These are phyloP conservation scores for Mylabris phalerata DNA, from an alignment of 1,140 invertebrate genomes.

Conservation along the genomic window DNA sequence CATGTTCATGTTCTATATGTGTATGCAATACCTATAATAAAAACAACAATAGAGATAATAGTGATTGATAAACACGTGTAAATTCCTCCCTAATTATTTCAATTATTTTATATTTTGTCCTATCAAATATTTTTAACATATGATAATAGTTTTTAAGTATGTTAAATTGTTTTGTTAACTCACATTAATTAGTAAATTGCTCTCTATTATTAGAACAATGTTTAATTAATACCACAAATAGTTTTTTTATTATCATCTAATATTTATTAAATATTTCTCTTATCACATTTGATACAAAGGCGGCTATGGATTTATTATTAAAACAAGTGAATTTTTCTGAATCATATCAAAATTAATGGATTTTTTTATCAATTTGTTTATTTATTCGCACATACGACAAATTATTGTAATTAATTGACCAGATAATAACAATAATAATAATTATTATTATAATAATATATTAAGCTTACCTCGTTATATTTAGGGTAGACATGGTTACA, in stretches of 20 bases:
- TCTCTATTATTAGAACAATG: no score
- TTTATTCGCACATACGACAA: not conserved
- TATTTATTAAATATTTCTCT: not conserved
- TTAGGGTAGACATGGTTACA: constrained; percentile 26
- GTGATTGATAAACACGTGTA: not conserved
- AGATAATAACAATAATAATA: not conserved
- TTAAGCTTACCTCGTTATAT: constrained; percentile 22
- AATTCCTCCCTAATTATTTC: constrained; percentile 2
- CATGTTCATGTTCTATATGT: constrained; percentile 68
- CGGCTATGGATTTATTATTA: not conserved
- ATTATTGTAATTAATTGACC: not conserved
- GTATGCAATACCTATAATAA: constrained; percentile 68
- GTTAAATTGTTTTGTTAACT: no score
- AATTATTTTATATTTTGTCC: not conserved
- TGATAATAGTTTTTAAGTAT: constrained; percentile 1
- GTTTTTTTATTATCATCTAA: not conserved
- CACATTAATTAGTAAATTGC: no score
- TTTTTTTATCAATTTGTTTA: not conserved
- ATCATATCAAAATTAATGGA: not conserved
- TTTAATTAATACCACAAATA: no score
- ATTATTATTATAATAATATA: constrained; percentile 6
- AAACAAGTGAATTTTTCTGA: not conserved
- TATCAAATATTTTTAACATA: not conserved
- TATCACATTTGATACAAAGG: not conserved
- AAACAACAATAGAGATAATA: constrained; percentile 4